phyloP scores from a whole-genome alignment of 1,140 invertebrate genomes.

The Kradibia gibbosae region DNA sequence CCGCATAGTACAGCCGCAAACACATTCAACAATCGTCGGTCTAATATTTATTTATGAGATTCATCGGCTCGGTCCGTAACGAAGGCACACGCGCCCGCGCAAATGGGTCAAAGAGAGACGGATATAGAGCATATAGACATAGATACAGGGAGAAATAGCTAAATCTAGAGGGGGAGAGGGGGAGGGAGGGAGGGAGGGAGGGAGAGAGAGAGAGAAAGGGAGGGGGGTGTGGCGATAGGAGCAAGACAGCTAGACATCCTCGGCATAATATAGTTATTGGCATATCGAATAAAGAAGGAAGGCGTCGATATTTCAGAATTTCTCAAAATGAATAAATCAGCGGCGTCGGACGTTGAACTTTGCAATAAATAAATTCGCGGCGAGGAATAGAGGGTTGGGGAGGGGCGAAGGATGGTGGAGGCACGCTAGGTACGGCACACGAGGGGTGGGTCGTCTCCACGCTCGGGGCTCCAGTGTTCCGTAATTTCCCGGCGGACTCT shows the following conservation, averaged over 20 bases:
- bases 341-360: neutral
- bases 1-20: neutral
- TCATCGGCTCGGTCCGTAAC: slow-evolving; percentile 9
- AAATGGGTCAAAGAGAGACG: neutral
- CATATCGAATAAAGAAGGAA: slow-evolving; percentile 11
- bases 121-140: neutral
- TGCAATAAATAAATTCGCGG: slow-evolving; percentile 44
- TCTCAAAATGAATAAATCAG: slow-evolving; percentile 44
- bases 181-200: neutral
- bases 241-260: neutral
- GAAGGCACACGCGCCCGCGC: neutral
- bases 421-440: neutral
- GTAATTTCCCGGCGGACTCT: slow-evolving; percentile 44
- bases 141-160: too few relatives aligned
- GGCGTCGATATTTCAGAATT: slow-evolving; percentile 36
- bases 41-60: slow-evolving; percentile 47
- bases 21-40: neutral
- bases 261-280: slow-evolving; percentile 27
- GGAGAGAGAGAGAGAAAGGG: neutral
- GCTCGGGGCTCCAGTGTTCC: neutral
- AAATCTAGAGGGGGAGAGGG: neutral
- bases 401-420: neutral
- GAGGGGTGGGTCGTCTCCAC: neutral
- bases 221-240: too few relatives aligned
- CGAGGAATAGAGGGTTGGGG: neutral